A percentile compares a stretch with the other conserved stretches of the same genome.
Conservation (phyloP, 2,797 vertebrate species). For the Cottoperca gobio region DNA sequence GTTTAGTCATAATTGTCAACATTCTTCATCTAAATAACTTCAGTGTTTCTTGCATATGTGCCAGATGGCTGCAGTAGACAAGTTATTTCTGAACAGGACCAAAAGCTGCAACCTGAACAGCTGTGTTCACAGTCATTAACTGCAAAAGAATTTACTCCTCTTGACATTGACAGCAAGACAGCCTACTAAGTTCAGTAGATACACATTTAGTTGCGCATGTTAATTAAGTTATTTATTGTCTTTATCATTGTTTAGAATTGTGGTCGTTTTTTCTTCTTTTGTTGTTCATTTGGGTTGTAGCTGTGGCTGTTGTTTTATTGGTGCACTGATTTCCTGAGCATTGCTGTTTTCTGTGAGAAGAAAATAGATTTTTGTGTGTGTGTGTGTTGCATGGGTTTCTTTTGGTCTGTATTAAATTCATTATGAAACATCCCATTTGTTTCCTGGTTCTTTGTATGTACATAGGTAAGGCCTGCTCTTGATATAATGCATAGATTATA, state of each 20-base stretch:
- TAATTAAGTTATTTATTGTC: constrained; percentile 41
- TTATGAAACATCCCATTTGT: constrained; percentile 42
- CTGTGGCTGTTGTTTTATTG: constrained; percentile 1
- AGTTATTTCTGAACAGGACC: constrained; percentile 40
- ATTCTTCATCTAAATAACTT: constrained; percentile 34
- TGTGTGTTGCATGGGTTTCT: constrained; percentile 20
- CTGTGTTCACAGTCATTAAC: constrained; percentile 32
- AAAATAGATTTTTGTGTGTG: background rate
- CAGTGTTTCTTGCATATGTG: constrained; percentile 28
- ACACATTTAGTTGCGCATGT: constrained; percentile 13
- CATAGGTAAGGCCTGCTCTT: background rate
- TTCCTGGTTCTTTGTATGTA: constrained; percentile 16
- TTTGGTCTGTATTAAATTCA: constrained; percentile 58
- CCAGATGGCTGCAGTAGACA: constrained; percentile 29
- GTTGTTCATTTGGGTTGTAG: constrained; percentile 21
- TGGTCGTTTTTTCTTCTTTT: constrained; percentile 8
- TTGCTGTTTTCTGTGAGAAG: constrained; percentile 14
- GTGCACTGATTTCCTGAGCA: constrained; percentile 20
- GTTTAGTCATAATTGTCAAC: constrained; percentile 28
- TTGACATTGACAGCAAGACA: constrained; percentile 16
- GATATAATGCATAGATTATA: constrained; percentile 27
- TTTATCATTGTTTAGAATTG: constrained; percentile 25
- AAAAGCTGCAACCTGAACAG: constrained; percentile 25
- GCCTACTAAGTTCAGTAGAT: constrained; percentile 19
- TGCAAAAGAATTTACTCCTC: constrained; percentile 20